phyloP scores from a whole-genome alignment of 2,113 vertebrate species.

The Trichomycterus rosablanca region DNA sequence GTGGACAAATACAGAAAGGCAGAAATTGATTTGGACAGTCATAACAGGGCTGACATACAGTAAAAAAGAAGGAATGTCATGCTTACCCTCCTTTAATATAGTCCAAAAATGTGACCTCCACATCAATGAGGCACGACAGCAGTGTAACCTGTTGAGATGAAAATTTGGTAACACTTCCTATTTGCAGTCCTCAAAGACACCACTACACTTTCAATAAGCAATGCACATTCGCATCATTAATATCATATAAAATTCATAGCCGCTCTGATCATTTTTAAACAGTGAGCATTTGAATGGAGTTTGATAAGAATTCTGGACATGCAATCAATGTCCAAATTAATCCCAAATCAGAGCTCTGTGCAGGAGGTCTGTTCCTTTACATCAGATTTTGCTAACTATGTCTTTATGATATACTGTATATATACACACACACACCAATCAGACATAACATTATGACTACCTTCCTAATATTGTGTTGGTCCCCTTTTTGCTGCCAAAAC shows the following conservation, averaged over 20 bases:
- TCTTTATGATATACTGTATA: no score
- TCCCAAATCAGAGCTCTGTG: no score
- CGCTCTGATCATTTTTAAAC: constrained; percentile 11
- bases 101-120: constrained; percentile 95
- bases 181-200: constrained; percentile 33
- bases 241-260: constrained; percentile 36
- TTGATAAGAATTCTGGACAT: no score
- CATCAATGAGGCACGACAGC: constrained; percentile 95
- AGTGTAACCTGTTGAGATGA: constrained; percentile 81
- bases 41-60: not conserved
- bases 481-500: no score
- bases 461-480: no score
- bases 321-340: no score
- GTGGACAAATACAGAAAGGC: not conserved
- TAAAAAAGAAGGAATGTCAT: not conserved
- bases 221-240: constrained; percentile 41
- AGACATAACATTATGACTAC: no score
- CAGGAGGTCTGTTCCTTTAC: no score
- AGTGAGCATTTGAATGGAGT: no score
- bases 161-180: constrained; percentile 41
- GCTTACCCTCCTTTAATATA: constrained; percentile 98
- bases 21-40: not conserved
- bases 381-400: no score
- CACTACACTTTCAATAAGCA: constrained; percentile 43
- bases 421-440: no score